phyloP scores from a whole-genome alignment of 2,797 vertebrate species.

The Phrynocephalus guinanensis region DNA sequence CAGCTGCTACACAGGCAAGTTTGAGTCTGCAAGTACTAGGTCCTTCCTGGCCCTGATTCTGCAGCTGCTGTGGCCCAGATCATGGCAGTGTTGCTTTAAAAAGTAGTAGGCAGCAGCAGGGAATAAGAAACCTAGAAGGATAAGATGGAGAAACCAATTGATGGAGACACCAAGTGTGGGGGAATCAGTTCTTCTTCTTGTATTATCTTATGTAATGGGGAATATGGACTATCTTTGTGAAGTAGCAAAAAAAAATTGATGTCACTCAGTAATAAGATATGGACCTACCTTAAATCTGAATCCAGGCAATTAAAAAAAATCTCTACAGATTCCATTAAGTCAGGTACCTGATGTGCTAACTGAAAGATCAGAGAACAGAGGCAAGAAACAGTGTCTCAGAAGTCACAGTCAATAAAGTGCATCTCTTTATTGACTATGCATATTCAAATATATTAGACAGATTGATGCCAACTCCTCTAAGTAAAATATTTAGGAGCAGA shows the following conservation, averaged over 20 bases:
- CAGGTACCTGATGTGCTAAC: constrained; percentile 28
- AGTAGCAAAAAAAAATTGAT: not conserved
- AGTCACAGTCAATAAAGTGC: constrained; percentile 19
- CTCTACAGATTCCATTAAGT: not conserved
- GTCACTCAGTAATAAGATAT: not conserved
- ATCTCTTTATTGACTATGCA: constrained; percentile 25
- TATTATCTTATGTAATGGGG: too few relatives aligned
- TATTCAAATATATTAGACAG: constrained; percentile 22
- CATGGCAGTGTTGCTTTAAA: too few relatives aligned
- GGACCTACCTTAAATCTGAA: constrained; percentile 33
- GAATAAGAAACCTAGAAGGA: too few relatives aligned
- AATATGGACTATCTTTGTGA: too few relatives aligned
- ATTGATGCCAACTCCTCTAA: not conserved
- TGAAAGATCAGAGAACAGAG: constrained; percentile 31
- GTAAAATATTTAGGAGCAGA: constrained; percentile 41
- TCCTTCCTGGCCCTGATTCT: too few relatives aligned
- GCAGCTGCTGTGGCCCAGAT: too few relatives aligned
- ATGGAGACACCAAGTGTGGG: too few relatives aligned
- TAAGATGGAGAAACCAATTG: too few relatives aligned
- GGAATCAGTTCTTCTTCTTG: too few relatives aligned
- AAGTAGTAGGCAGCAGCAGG: too few relatives aligned
- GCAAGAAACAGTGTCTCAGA: constrained; percentile 1
- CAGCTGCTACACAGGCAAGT: too few relatives aligned
- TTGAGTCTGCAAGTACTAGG: too few relatives aligned
- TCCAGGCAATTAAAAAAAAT: constrained; percentile 14